Percentiles rank a stretch among this genome's conserved stretches.
Conservation (phyloP, 2,113 vertebrate species). For the Cygnus buccinator region DNA sequence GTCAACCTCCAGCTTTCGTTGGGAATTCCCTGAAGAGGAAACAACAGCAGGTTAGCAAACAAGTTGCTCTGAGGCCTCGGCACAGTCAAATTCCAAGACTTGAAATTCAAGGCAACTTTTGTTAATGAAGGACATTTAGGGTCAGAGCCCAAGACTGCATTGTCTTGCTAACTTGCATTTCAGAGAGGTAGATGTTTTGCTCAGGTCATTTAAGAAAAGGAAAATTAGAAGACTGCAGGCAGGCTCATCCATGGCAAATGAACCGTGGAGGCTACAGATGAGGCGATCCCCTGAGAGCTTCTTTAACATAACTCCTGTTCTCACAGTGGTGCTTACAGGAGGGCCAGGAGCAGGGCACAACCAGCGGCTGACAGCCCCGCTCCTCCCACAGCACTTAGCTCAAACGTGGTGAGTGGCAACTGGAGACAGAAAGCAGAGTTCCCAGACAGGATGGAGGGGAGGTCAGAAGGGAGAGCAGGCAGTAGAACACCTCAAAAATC, state of each 20-base stretch:
- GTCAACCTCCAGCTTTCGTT: slow-evolving; percentile 98
- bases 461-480: background rate
- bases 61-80: background rate
- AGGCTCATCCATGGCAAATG: background rate
- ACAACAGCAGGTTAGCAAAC: slow-evolving; percentile 42
- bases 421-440: background rate
- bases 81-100: background rate
- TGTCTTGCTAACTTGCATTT: background rate
- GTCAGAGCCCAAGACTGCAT: background rate
- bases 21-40: slow-evolving; percentile 86
- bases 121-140: background rate
- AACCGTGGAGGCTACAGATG: background rate
- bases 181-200: background rate
- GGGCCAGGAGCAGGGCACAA: background rate
- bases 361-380: background rate
- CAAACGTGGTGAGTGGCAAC: background rate
- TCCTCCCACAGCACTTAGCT: background rate
- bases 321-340: background rate
- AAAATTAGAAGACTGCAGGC: background rate
- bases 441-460: background rate
- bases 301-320: background rate
- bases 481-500: background rate
- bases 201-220: background rate
- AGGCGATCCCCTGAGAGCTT: background rate
- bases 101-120: slow-evolving; percentile 14